phyloP scores from a whole-genome alignment of 2,888 invertebrate species.

The Lycophotia porphyrea region DNA sequence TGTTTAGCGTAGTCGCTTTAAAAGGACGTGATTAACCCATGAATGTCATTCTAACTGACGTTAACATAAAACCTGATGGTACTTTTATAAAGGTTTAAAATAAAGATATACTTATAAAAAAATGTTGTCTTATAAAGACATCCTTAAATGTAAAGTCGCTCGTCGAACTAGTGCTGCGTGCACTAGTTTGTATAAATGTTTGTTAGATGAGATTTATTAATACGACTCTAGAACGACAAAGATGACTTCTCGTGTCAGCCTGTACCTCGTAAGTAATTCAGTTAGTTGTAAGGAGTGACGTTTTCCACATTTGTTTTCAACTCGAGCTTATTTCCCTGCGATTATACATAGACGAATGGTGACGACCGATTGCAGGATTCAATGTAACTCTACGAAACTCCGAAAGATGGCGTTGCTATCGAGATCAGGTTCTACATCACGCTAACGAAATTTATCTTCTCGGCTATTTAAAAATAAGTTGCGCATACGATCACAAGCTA shows the following conservation, averaged over 20 bases:
- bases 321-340: constrained; percentile 74
- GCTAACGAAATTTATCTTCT: constrained; percentile 57
- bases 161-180: constrained; percentile 76
- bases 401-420: constrained; percentile 37
- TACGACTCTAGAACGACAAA: constrained; percentile 80
- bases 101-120: constrained; percentile 75
- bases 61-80: constrained; percentile 73
- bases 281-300: constrained; percentile 68
- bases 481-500: constrained; percentile 58
- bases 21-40: constrained; percentile 79
- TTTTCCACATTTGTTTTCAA: constrained; percentile 72
- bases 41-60: constrained; percentile 72
- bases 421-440: constrained; percentile 50
- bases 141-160: constrained; percentile 75
- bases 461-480: constrained; percentile 58
- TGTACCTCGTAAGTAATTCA: constrained; percentile 70
- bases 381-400: constrained; percentile 8
- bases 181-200: constrained; percentile 75
- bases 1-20: constrained; percentile 78
- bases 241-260: constrained; percentile 74
- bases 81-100: constrained; percentile 80
- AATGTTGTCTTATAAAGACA: constrained; percentile 84
- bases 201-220: constrained; percentile 80
- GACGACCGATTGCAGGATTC: constrained; percentile 48
- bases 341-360: constrained; percentile 53